A percentile compares a stretch with the other conserved stretches of the same genome.
Conservation (phyloP, 2,888 invertebrate species). For the Amblyjoppa fuscipennis region DNA sequence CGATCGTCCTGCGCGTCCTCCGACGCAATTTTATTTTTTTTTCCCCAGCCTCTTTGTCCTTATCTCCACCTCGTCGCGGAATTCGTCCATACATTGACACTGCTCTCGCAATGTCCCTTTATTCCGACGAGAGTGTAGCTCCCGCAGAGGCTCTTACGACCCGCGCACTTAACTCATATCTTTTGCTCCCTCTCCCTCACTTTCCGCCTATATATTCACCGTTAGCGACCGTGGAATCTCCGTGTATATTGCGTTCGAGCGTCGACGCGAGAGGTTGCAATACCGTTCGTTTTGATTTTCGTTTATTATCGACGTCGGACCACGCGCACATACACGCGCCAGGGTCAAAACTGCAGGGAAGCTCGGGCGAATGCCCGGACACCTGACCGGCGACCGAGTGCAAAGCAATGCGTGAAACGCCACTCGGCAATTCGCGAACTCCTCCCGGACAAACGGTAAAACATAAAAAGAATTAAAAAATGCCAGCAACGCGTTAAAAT, state of each 20-base stretch:
- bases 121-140: background rate
- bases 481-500: slow-evolving; percentile 3
- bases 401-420: slow-evolving; percentile 25
- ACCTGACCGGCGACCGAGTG: slow-evolving; percentile 39
- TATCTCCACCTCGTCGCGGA: slow-evolving; percentile 44
- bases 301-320: slow-evolving; percentile 54
- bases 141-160: slow-evolving; percentile 16
- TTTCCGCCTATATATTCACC: slow-evolving; percentile 60
- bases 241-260: slow-evolving; percentile 44
- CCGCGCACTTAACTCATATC: slow-evolving; percentile 38
- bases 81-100: slow-evolving; percentile 59
- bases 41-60: slow-evolving; percentile 24
- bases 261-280: slow-evolving; percentile 65
- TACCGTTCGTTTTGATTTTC: slow-evolving; percentile 69
- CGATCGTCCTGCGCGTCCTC: background rate
- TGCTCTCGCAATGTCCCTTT: background rate
- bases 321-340: slow-evolving; percentile 1
- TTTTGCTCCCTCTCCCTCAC: slow-evolving; percentile 27
- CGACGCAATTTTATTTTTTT: background rate
- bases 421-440: background rate
- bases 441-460: background rate
- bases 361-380: background rate
- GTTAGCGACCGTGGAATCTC: slow-evolving; percentile 64
- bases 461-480: slow-evolving; percentile 13
- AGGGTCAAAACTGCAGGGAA: background rate